These are phyloP conservation scores for Corydoras maculifer DNA, from an alignment of 2,113 vertebrate genomes.

Conservation along the genomic window DNA sequence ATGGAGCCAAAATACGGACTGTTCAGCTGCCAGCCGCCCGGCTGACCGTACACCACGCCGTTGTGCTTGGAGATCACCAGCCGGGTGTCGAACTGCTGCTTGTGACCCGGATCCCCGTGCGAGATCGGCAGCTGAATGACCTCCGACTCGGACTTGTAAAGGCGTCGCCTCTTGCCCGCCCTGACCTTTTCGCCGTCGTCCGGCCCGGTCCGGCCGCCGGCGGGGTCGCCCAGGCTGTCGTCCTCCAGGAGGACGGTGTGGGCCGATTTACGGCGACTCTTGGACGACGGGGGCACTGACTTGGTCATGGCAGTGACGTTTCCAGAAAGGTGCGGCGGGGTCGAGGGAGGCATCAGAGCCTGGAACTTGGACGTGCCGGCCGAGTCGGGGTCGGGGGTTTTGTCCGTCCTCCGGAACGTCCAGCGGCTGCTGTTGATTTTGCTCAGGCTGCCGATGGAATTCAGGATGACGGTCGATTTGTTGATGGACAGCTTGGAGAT, in stretches of 20 bases:
- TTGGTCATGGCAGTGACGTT: slow-evolving; percentile 3
- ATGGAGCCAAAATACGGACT: slow-evolving; percentile 42
- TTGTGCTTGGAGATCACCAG: slow-evolving; percentile 52
- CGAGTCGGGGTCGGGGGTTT: slow-evolving; percentile 44
- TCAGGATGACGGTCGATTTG: slow-evolving; percentile 80
- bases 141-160: slow-evolving; percentile 67
- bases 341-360: slow-evolving; percentile 52
- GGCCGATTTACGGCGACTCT: slow-evolving; percentile 74
- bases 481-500: slow-evolving; percentile 64
- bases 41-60: slow-evolving; percentile 54
- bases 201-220: slow-evolving; percentile 40
- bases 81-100: slow-evolving; percentile 48
- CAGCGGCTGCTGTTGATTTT: slow-evolving; percentile 76
- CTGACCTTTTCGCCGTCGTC: slow-evolving; percentile 46
- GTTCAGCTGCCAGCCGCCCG: slow-evolving; percentile 51
- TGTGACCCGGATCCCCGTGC: slow-evolving; percentile 39
- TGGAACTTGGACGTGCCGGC: slow-evolving; percentile 41
- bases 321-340: slow-evolving; percentile 43
- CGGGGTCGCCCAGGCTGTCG: slow-evolving; percentile 65
- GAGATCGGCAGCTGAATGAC: slow-evolving; percentile 44
- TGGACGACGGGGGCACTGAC: slow-evolving; percentile 51
- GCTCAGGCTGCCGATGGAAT: slow-evolving; percentile 87
- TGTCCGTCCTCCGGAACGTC: slow-evolving; percentile 64
- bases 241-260: slow-evolving; percentile 80
- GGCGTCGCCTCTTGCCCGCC: slow-evolving; percentile 59